A percentile compares a stretch with the other conserved stretches of the same genome.
These are phyloP conservation scores for Tarsius wallacei DNA, from an alignment of 2,797 vertebrate genomes.

Conservation along the genomic window DNA sequence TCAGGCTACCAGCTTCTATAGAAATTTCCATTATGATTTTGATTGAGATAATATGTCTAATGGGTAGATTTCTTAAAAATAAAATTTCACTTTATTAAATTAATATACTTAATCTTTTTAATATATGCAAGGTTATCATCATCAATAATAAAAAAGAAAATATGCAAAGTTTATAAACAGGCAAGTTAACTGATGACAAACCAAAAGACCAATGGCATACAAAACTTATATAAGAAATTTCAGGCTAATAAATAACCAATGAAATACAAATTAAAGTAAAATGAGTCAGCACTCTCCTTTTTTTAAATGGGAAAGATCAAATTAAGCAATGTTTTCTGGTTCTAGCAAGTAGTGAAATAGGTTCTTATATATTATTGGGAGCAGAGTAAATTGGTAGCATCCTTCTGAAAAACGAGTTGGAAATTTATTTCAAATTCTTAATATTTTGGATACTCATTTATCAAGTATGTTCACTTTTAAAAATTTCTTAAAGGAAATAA, in stretches of 20 bases:
- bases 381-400: background rate
- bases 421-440: conserved; percentile 33
- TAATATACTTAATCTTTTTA: background rate
- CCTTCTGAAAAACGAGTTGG: conserved; percentile 13
- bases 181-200: background rate
- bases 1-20: background rate
- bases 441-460: background rate
- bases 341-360: conserved; percentile 35
- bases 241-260: conserved; percentile 10
- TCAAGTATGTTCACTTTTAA: background rate
- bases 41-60: background rate
- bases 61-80: background rate
- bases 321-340: background rate
- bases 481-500: conserved; percentile 40
- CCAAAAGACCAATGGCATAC: background rate
- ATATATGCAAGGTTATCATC: background rate
- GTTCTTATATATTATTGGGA: background rate
- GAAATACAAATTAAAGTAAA: conserved; percentile 35
- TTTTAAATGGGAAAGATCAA: conserved; percentile 15
- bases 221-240: conserved; percentile 31
- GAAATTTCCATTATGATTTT: conserved; percentile 18
- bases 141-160: conserved; percentile 23
- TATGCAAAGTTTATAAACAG: background rate
- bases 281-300: background rate
- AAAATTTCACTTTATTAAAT: background rate